phyloP scores from a whole-genome alignment of 2,888 invertebrate genomes.

The Cheilosia urbana region DNA sequence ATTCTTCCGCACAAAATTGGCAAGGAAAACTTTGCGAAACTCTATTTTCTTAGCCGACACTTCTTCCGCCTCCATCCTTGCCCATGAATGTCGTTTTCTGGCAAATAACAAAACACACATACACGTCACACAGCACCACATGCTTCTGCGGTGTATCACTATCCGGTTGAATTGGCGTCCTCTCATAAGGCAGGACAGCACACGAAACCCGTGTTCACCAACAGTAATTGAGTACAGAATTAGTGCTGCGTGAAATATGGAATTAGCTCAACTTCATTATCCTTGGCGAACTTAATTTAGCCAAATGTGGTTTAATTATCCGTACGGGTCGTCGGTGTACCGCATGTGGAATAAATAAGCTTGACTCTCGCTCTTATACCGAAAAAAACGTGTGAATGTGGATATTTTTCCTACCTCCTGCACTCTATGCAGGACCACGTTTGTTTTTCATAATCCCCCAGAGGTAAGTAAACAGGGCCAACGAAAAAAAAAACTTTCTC shows the following conservation, averaged over 20 bases:
- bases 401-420: slow-evolving; percentile 3
- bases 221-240: slow-evolving; percentile 45
- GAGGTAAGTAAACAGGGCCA: slow-evolving; percentile 7
- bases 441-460: slow-evolving; percentile 10
- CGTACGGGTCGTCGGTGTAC: slow-evolving; percentile 13
- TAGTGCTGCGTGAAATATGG: slow-evolving; percentile 50
- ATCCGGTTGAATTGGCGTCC: too few species aligned
- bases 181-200: too few species aligned
- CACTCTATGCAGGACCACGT: slow-evolving; percentile 49
- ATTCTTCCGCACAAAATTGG: too few species aligned
- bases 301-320: slow-evolving; percentile 60
- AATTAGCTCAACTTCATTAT: slow-evolving; percentile 33
- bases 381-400: slow-evolving; percentile 34
- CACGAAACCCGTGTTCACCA: not conserved
- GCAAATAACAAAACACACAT: too few species aligned
- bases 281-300: slow-evolving; percentile 51
- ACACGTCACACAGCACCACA: too few species aligned
- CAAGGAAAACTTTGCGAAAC: too few species aligned
- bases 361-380: not conserved
- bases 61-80: too few species aligned
- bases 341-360: slow-evolving; percentile 15
- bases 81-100: too few species aligned
- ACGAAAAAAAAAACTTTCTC: slow-evolving; percentile 44
- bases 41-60: too few species aligned
- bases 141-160: too few species aligned